Evolutionary conservation across 2,888 invertebrate species (phyloP).

Genomic region (Himalopsyche kuldschensis): DNA sequence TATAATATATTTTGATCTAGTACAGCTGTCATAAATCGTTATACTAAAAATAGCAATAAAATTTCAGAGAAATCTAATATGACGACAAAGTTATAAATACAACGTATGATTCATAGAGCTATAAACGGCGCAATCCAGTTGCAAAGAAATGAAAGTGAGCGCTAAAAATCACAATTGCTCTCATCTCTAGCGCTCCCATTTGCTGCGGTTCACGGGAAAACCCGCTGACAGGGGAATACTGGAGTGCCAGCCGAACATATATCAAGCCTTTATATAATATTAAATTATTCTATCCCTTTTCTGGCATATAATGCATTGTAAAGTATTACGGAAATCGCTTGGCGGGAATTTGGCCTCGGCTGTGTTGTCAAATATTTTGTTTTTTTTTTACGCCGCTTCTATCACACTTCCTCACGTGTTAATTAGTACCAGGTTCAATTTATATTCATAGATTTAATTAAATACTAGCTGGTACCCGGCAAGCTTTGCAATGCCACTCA

Average conservation of each 20-base stretch:
- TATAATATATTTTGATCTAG: no score
- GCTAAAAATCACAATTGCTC: background rate
- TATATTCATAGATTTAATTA: no score
- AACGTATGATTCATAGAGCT: no score
- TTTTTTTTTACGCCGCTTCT: no score
- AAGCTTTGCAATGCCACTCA: no score
- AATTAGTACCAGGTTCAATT: no score
- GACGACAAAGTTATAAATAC: no score
- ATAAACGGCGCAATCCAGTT: background rate
- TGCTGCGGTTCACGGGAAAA: background rate
- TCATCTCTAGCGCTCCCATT: background rate
- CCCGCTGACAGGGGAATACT: constrained; percentile 3
- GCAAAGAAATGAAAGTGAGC: background rate
- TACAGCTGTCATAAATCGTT: no score
- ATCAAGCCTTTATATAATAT: constrained; percentile 9
- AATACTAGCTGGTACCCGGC: no score
- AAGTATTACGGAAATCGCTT: background rate
- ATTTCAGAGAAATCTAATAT: no score
- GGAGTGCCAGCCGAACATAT: constrained; percentile 8
- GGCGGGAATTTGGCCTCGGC: background rate
- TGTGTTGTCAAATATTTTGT: background rate
- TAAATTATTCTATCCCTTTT: background rate
- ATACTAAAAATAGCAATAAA: no score
- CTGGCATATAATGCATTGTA: background rate
- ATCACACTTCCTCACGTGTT: no score